Percentiles rank a stretch among this genome's conserved stretches.
phyloP scores from a whole-genome alignment of 30 jellyfish, hydroid and myxozoan genomes.

The Aurelia aurita region DNA sequence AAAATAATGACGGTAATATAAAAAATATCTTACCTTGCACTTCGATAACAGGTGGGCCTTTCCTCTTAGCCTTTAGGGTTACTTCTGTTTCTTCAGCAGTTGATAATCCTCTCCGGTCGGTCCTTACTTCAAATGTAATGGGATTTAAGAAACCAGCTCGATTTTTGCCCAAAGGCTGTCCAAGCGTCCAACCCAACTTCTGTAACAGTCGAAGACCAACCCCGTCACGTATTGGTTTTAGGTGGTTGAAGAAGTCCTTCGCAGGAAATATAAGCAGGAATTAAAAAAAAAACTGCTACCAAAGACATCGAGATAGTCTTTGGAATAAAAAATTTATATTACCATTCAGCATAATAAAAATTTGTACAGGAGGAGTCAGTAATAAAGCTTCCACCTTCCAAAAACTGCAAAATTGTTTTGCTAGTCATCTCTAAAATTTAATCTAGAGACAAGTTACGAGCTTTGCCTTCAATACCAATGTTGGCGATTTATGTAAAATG shows the following conservation, averaged over 20 bases:
- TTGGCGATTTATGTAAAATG: too few species aligned
- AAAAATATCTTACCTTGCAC: constrained; percentile 36
- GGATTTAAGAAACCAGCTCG: constrained; percentile 88
- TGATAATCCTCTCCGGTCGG: constrained; percentile 92
- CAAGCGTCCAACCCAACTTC: constrained; percentile 98
- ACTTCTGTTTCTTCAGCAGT: constrained; percentile 70
- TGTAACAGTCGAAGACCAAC: constrained; percentile 84
- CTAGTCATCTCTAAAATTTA: too few species aligned
- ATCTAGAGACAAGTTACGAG: too few species aligned
- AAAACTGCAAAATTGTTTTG: too few species aligned
- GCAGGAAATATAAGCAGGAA: background rate
- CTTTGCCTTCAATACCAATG: too few species aligned
- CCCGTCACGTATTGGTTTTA: constrained; percentile 92
- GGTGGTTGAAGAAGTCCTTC: constrained; percentile 88
- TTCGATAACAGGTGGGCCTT: constrained; percentile 56
- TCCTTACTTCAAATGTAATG: constrained; percentile 59
- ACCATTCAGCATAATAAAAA: too few species aligned
- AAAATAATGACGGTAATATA: too few species aligned
- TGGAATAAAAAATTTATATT: too few species aligned
- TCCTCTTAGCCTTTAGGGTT: constrained; percentile 21
- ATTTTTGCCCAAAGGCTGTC: constrained; percentile 92
- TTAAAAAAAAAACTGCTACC: background rate
- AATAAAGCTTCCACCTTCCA: too few species aligned
- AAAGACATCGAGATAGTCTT: background rate
- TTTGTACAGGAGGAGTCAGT: too few species aligned